Evolutionary conservation across 2,113 vertebrate genomes (phyloP).

Genomic region (Baryphthengus martii): DNA sequence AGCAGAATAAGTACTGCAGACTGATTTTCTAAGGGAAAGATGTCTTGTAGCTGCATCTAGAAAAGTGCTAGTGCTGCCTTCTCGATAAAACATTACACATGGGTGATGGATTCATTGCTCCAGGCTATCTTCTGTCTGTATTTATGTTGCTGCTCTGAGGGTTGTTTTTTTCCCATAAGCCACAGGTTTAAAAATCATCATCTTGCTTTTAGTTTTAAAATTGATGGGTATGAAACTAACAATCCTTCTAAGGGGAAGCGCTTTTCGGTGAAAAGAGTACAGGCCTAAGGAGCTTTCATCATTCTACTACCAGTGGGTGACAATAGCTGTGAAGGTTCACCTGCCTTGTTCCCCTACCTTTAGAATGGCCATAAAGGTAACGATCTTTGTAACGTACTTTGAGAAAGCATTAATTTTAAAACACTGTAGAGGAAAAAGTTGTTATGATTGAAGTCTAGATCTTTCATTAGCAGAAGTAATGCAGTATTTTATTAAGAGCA

Average conservation of each 20-base stretch:
- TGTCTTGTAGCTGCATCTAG: not conserved
- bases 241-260: not conserved
- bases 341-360: not conserved
- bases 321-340: not conserved
- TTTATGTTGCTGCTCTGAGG: not conserved
- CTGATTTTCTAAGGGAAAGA: not conserved
- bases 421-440: not conserved
- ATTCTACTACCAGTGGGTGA: not conserved
- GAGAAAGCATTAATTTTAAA: not conserved
- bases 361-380: not conserved
- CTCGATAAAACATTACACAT: not conserved
- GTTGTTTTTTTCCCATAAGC: not conserved
- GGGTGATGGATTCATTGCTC: not conserved
- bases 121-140: not conserved
- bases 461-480: not conserved
- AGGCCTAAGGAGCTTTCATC: not conserved
- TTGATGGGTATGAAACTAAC: not conserved
- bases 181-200: not conserved
- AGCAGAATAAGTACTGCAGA: not conserved
- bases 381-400: not conserved
- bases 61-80: not conserved
- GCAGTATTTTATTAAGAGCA: not conserved
- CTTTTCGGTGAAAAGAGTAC: not conserved
- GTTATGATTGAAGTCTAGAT: not conserved
- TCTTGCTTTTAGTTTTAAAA: not conserved